Evolutionary conservation across 2,113 vertebrate genomes (phyloP), one percentile per base, ranked within the genome.

Genomic region (Beaufortia kweichowensis): DNA sequence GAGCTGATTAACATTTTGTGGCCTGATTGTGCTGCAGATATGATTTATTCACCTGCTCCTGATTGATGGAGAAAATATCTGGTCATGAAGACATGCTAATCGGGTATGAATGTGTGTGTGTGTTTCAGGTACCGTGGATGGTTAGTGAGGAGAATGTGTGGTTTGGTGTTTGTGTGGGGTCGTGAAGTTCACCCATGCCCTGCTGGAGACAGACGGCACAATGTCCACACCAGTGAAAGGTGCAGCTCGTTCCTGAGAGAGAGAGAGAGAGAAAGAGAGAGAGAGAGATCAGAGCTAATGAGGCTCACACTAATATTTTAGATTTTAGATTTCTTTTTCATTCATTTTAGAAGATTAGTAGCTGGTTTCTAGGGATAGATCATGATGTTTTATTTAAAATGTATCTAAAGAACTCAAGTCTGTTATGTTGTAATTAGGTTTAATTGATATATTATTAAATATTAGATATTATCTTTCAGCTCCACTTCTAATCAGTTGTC

Each of bases 121-220:
- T 68, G 12, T 77, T 10, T 4, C 53, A 93, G 91, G 81, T 91
- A 90, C 79, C 85, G 89, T 76, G 92, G 92, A 72, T 93, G 91
- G 90, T 84, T 93, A 59, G 91, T 90, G 33, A 85, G 90, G 43
- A 87, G 88, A 71, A 61, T 91, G 23, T 92, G 91, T 81, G 89
- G 88, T 3, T 48, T 77, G 67, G 84, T 92, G 81, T 91, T 90
- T 82, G 88, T 91, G 70, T 87, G 76, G 56, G 87, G 86, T 46
- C 77, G 91, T 84, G 85, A 89, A 80, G 88, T 89, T 81, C 84
- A 85, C 63, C 53, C 77, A 23, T 86, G 87, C 73, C 81, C 84
- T 41, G 83, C 57, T 56, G 21, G 55, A 43, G 81, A 86, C 83
- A 82, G 90, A 75, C 12, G 76, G 70, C 75, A 87, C 35, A 79